Percentiles rank a stretch among this genome's conserved stretches.
phyloP scores from a whole-genome alignment of 30 jellyfish, hydroid and myxozoan genomes.

The Calvadosia cruxmelitensis region DNA sequence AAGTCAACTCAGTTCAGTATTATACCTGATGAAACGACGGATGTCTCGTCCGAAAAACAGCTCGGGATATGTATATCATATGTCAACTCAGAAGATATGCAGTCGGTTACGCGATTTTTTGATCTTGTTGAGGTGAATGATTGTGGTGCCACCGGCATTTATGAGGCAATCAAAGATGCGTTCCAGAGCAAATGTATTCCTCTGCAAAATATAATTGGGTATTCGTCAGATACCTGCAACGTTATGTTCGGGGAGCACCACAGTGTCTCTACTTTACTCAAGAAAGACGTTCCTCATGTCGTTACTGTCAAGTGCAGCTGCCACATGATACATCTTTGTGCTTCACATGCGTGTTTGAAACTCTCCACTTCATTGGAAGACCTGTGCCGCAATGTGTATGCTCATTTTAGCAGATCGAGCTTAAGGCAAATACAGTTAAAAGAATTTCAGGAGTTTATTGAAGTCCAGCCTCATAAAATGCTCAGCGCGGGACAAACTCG shows the following conservation, averaged over 20 bases:
- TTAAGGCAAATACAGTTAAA: background rate
- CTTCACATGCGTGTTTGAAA: slow-evolving; percentile 18
- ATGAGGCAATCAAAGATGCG: slow-evolving; percentile 3
- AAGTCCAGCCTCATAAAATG: slow-evolving; percentile 24
- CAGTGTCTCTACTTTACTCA: slow-evolving; percentile 9
- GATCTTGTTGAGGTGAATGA: slow-evolving; percentile 2
- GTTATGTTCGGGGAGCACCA: slow-evolving; percentile 16
- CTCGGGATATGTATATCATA: slow-evolving; percentile 1
- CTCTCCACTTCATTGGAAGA: slow-evolving; percentile 11
- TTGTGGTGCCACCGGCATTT: slow-evolving; percentile 2
- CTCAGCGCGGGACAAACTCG: slow-evolving; percentile 33
- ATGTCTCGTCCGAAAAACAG: slow-evolving; percentile 12
- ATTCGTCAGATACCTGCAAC: slow-evolving; percentile 29
- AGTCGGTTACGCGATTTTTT: slow-evolving; percentile 10
- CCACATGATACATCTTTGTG: slow-evolving; percentile 23
- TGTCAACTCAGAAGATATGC: slow-evolving; percentile 1
- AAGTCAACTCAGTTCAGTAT: slow-evolving; percentile 6
- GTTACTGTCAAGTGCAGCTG: slow-evolving; percentile 19
- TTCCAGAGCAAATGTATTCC: slow-evolving; percentile 11
- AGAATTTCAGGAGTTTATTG: background rate
- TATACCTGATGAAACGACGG: slow-evolving; percentile 18
- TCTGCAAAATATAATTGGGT: slow-evolving; percentile 23
- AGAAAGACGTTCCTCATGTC: slow-evolving; percentile 12
- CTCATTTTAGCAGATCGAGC: slow-evolving; percentile 10
- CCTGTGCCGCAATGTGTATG: slow-evolving; percentile 16